Percentiles rank a stretch among this genome's conserved stretches.
These are phyloP conservation scores for Polyommatus icarus DNA, from an alignment of 2,888 invertebrate genomes.

Conservation along the genomic window DNA sequence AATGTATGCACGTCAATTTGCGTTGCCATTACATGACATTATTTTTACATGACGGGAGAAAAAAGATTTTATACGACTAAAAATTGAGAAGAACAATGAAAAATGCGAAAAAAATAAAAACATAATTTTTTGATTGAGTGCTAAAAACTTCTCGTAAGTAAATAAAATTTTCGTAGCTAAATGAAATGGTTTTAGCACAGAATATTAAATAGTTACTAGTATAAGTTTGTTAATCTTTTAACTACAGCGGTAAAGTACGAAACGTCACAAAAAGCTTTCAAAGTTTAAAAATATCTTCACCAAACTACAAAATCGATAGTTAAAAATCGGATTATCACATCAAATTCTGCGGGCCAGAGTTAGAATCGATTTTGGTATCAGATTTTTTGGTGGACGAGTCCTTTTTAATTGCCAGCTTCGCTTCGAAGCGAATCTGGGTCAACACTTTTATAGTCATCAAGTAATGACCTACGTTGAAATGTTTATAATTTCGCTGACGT, in stretches of 20 bases:
- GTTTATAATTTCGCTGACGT: not conserved
- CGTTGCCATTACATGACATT: too few relatives aligned
- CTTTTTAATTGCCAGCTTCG: not conserved
- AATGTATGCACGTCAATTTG: too few relatives aligned
- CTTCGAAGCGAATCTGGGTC: not conserved
- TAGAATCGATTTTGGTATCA: not conserved
- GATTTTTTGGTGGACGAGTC: conserved; percentile 6
- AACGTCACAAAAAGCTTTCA: not conserved
- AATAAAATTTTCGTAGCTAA: too few relatives aligned
- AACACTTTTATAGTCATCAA: not conserved
- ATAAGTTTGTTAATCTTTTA: not conserved
- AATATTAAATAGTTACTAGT: too few relatives aligned
- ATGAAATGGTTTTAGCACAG: too few relatives aligned
- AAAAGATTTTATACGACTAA: too few relatives aligned
- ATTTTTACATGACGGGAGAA: too few relatives aligned
- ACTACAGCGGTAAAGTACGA: not conserved
- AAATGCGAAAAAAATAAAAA: too few relatives aligned
- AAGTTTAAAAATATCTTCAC: not conserved
- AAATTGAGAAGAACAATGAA: too few relatives aligned
- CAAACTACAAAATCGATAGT: not conserved
- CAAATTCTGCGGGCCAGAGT: not conserved
- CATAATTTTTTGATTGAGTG: too few relatives aligned
- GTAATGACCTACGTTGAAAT: not conserved
- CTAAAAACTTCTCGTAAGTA: too few relatives aligned
- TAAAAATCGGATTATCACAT: not conserved